Base-by-base conservation (phyloP, 2,113 vertebrate species). In the Odobenus rosmarus region DNA sequence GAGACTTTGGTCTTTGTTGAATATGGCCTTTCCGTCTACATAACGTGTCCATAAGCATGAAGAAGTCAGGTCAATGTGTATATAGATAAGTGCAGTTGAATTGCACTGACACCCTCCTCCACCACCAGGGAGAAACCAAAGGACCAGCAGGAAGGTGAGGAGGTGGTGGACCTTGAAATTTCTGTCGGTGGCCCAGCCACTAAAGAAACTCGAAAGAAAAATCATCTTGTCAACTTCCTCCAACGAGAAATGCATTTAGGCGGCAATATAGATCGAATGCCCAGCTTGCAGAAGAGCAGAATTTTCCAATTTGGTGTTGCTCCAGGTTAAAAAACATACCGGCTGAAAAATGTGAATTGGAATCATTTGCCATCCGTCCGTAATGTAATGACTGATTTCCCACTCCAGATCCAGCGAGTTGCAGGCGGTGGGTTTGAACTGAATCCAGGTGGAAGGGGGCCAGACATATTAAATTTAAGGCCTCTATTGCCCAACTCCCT, bases 381-480 rank as follows among this genome's bases (percentile, higher is more conserved):
- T 98, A 98, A 98, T 98, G 95, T 97, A 99, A 98, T 98, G 98
- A 99, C 98, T 98, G 97, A 98, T 98, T 99, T 98, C 98, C 98
- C 98, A 97, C 97, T 98, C 97, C 97, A 97, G 96, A 98, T 98
- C 97, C 97, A 98, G 97, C 46, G 85, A 98, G 98, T 98, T 98
- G 92, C 97, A 98, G 98, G 98, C 98, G 98, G 97, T 0, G 79
- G 95, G 96, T 98, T 98, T 99, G 99, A 99, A 98, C 86, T n/a
- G 89, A 97, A 95, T 98, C 98, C 98, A 99, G 97, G 98, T 99
- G 98, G 98, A 99, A 98, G 95, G 94, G 96, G 95, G 98, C 99
- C 98, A 99, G 98, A 97, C 96, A 93, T 72, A 55, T 98, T 98
- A 98, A 98, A 99, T 99, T 98, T 98, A 98, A 98, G 98, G 98